phyloP scores from a whole-genome alignment of 1,140 invertebrate species.

The Copidosoma floridanum region DNA sequence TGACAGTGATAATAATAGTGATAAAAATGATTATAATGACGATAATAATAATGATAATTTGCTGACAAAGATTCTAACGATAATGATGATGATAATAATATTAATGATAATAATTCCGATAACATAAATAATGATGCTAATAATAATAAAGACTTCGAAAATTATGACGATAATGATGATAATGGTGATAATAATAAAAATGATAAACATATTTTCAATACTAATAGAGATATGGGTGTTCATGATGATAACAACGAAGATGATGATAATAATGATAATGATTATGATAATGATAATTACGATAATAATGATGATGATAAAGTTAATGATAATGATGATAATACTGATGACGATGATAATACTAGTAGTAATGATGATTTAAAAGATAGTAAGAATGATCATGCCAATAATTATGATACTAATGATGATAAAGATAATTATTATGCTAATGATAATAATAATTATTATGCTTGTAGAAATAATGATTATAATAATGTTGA shows the following conservation, averaged over 20 bases:
- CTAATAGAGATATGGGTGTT: background rate
- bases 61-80: too few species aligned
- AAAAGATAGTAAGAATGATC: background rate
- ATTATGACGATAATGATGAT: background rate
- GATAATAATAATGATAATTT: background rate
- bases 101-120: background rate
- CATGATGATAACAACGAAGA: too few species aligned
- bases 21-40: background rate
- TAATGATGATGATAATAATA: too few species aligned
- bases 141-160: background rate
- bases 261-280: too few species aligned
- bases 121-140: background rate
- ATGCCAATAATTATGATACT: background rate
- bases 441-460: background rate
- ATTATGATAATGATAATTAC: background rate
- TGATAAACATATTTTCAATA: background rate
- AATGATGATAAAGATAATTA: too few species aligned
- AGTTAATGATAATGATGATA: background rate
- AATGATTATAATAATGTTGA: too few species aligned
- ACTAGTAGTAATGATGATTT: background rate
- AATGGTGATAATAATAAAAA: background rate
- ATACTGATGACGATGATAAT: background rate
- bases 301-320: background rate
- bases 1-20: background rate
- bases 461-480: too few species aligned